Evolutionary conservation across 2,888 invertebrate species (phyloP), one percentile per base, ranked within the genome.

Genomic region (Escarpia spicata): DNA sequence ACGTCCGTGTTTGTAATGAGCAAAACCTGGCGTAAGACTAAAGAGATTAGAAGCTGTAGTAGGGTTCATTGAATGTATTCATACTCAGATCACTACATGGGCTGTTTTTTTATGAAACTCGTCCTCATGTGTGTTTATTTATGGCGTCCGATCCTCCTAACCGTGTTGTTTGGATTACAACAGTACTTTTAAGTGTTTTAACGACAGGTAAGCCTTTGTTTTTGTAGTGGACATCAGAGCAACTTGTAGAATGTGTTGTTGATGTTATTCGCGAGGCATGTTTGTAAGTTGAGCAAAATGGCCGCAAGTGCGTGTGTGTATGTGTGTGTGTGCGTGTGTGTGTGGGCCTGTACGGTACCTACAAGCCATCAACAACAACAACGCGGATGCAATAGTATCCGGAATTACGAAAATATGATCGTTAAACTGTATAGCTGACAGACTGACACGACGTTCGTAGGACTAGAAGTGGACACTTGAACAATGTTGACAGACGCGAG

Each of bases 1-100:
- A 75, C 15, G 75, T 75, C 26, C 75, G 37, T 45, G 92, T 43
- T 45, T 75, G 60, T 58, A 45, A 92, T 31, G 43, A 31, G 43
- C 60, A 92, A 92, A 43, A 92, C 60, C 92, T 75, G 43, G 92
- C 92, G 92, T 75, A 92, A 92, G 58, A 52, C 92, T 92, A 45
- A 92, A 92, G 52, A 92, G 45, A 92, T 92, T 92, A 92, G 92
- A 92, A 75, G 92, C 60, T 92, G 92, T 92, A 58, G 92, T 92
- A 92, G 60, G 92, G 92, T 92, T 92, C 92, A 92, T 45, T 92
- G 92, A 43, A 43, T 92, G 92, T 92, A 92, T 92, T 92, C 92
- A 92, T 92, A 92, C 92, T 58, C 92, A 60, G 92, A 92, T 58
- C 92, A 92, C 92, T 92, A 92, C 43, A 92, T 60, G 52, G 92